Evolutionary conservation across 2,888 invertebrate species (phyloP).

Genomic region (Brachyptera risi): DNA sequence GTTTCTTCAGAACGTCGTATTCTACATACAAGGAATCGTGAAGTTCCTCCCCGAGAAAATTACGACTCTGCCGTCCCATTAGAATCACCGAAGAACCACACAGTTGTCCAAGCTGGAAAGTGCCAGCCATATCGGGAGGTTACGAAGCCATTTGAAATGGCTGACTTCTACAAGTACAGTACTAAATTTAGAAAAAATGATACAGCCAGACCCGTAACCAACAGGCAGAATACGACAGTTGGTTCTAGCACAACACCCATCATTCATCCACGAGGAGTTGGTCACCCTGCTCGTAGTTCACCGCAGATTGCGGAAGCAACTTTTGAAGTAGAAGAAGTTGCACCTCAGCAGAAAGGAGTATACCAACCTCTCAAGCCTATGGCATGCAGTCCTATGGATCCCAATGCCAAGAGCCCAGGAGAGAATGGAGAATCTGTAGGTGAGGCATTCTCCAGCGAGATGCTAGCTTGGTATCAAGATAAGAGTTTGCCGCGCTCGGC

Average conservation of each 20-base stretch:
- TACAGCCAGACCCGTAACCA: neutral
- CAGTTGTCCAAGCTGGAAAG: constrained; percentile 81
- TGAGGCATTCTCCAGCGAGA: constrained; percentile 52
- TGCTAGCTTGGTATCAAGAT: constrained; percentile 54
- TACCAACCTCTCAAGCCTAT: constrained; percentile 50
- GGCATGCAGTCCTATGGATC: constrained; percentile 46
- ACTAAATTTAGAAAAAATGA: constrained; percentile 77
- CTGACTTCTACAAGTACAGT: constrained; percentile 96
- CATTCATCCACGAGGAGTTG: neutral
- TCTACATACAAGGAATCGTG: neutral
- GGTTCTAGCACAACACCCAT: neutral
- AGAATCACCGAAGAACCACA: constrained; percentile 78
- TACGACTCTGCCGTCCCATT: constrained; percentile 49
- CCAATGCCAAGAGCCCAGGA: constrained; percentile 16
- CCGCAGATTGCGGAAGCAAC: neutral
- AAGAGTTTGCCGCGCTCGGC: constrained; percentile 37
- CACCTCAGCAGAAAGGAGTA: constrained; percentile 42
- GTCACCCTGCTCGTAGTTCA: neutral
- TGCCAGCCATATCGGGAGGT: constrained; percentile 91
- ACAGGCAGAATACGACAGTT: neutral
- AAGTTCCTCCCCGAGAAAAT: constrained; percentile 14
- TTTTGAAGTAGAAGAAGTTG: neutral
- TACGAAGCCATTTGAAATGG: constrained; percentile 96
- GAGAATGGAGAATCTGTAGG: constrained; percentile 41
- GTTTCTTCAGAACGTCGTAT: constrained; percentile 24